A percentile compares a stretch with the other conserved stretches of the same genome.
phyloP scores from a whole-genome alignment of 1,140 invertebrate genomes.

The Coenobita brevimanus region DNA sequence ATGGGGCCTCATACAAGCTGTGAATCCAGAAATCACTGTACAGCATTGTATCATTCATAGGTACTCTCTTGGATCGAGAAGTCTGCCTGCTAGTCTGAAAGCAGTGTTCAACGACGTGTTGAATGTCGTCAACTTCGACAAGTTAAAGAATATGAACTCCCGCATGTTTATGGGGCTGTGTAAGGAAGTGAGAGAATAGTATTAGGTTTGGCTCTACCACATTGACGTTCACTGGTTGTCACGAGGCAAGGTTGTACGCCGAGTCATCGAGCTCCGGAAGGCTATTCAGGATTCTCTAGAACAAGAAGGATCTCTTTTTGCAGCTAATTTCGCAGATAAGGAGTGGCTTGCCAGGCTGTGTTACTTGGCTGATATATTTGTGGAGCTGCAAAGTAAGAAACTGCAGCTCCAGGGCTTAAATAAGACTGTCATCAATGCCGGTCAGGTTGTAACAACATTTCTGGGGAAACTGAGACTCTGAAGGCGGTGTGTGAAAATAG shows the following conservation, averaged over 20 bases:
- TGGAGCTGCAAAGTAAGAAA: constrained; percentile 35
- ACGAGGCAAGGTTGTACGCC: too few species aligned
- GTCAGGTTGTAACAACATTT: not conserved
- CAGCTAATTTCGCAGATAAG: constrained; percentile 27
- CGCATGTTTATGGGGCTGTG: constrained; percentile 30
- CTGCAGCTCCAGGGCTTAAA: constrained; percentile 44
- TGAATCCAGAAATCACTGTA: too few species aligned
- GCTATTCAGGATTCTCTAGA: constrained; percentile 42
- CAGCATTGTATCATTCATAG: constrained; percentile 29
- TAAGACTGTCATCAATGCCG: constrained; percentile 24
- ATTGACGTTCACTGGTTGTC: too few species aligned
- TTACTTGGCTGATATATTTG: constrained; percentile 37
- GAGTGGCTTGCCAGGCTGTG: constrained; percentile 19
- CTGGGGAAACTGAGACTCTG: not conserved
- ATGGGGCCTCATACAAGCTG: too few species aligned
- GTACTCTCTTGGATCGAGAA: constrained; percentile 47
- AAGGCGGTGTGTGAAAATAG: not conserved
- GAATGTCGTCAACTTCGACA: constrained; percentile 38
- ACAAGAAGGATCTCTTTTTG: too few species aligned
- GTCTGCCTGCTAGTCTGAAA: constrained; percentile 42
- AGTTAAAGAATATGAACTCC: constrained; percentile 36
- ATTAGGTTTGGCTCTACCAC: constrained; percentile 26
- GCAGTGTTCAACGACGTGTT: constrained; percentile 24
- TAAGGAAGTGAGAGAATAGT: constrained; percentile 29
- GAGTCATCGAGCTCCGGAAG: too few species aligned